Evolutionary conservation across 2,797 vertebrate genomes (phyloP).

Genomic region (Sarcoramphus papa): DNA sequence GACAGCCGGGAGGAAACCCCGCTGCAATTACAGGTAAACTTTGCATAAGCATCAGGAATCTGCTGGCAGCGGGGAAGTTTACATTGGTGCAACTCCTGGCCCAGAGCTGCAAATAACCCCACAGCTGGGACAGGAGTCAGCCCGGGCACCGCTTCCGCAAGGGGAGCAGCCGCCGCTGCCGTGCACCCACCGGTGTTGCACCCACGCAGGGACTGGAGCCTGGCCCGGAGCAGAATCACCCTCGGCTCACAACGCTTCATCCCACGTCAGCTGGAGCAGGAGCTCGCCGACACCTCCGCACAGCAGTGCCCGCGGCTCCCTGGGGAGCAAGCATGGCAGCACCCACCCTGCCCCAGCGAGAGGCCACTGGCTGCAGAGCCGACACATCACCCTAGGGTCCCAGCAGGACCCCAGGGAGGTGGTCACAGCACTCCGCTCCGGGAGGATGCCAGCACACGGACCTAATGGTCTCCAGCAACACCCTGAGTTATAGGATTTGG

Average conservation of each 20-base stretch:
- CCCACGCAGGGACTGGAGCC: fast-evolving
- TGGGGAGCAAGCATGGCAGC: not conserved
- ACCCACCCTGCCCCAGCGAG: not conserved
- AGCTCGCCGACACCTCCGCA: not conserved
- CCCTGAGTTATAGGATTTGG: not conserved
- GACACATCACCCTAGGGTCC: not conserved
- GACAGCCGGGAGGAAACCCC: not conserved
- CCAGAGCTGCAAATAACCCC: not conserved
- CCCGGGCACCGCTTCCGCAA: not conserved
- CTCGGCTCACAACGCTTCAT: fast-evolving
- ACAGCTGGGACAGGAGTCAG: not conserved
- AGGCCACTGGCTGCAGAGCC: not conserved
- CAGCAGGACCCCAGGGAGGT: not conserved
- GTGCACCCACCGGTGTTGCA: not conserved
- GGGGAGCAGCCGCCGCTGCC: not conserved
- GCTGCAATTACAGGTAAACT: not conserved
- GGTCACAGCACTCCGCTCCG: not conserved
- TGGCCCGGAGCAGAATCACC: not conserved
- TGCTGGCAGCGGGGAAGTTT: not conserved
- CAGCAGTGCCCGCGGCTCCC: not conserved
- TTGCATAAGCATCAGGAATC: not conserved
- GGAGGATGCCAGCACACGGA: not conserved
- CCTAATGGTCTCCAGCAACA: not conserved
- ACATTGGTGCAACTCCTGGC: fast-evolving
- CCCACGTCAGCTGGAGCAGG: not conserved